Percentiles rank a stretch among this genome's conserved stretches.
Evolutionary conservation across 2,888 invertebrate genomes (phyloP).

Genomic region (Heliconius erato): DNA sequence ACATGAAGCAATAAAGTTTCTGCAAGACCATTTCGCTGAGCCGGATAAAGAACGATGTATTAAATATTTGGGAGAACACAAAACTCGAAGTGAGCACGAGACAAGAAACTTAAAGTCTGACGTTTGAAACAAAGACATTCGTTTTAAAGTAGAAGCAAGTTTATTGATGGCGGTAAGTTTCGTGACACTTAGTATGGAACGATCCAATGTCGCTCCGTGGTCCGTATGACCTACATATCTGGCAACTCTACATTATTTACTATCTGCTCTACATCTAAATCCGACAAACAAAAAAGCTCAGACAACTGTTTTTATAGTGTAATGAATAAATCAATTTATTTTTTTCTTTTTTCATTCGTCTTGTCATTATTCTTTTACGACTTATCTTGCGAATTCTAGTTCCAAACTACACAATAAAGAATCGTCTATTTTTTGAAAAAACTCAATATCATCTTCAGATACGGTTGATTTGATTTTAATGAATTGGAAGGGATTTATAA

Average conservation of each 20-base stretch:
- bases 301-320: conserved; percentile 21
- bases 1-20: not conserved
- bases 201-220: not conserved
- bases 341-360: not conserved
- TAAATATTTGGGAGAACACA: conserved; percentile 23
- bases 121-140: conserved; percentile 13
- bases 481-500: not conserved
- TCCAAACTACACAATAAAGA: conserved; percentile 2
- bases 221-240: conserved; percentile 26
- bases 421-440: not conserved
- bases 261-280: conserved; percentile 26
- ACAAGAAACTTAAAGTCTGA: conserved; percentile 25
- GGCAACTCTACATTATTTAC: conserved; percentile 19
- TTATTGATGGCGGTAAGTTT: conserved; percentile 28
- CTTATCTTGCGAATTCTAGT: conserved; percentile 2
- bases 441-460: not conserved
- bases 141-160: conserved; percentile 24
- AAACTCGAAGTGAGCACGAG: conserved; percentile 15
- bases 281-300: conserved; percentile 1
- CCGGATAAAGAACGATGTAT: conserved; percentile 21
- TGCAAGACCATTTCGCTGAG: conserved; percentile 1
- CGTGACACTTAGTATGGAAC: conserved; percentile 24
- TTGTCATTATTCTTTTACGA: conserved; percentile 1
- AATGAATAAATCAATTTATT: conserved; percentile 21
- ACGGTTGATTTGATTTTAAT: conserved; percentile 7